phyloP scores from a whole-genome alignment of 2,113 vertebrate species.

The Litocranius walleri region DNA sequence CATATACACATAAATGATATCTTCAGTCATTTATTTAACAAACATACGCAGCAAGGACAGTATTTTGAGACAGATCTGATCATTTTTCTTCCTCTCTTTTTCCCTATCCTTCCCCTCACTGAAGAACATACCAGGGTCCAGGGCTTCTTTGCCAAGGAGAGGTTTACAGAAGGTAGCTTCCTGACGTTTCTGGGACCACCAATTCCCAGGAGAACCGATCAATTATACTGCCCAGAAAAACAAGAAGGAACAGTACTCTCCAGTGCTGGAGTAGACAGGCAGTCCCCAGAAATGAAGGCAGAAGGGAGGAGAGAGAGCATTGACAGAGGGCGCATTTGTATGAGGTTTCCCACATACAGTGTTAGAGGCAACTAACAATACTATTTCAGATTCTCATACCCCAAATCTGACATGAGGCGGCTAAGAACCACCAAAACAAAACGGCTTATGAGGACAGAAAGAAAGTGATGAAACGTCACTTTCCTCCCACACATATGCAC shows the following conservation, averaged over 20 bases:
- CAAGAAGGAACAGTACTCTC: neutral
- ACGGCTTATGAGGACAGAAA: neutral
- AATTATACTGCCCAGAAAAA: neutral
- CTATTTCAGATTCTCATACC: neutral
- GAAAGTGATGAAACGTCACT: neutral
- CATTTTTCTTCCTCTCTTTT: neutral
- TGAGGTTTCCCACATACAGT: neutral
- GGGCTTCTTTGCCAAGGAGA: neutral
- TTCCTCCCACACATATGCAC: rapidly evolving
- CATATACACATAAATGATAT: neutral
- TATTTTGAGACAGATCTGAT: neutral
- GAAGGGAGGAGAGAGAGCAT: neutral
- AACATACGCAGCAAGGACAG: neutral
- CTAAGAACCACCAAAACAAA: neutral
- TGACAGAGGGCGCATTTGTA: neutral
- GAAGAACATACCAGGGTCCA: neutral
- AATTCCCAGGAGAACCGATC: neutral
- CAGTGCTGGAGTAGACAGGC: neutral
- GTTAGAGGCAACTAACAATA: neutral
- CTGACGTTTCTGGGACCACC: neutral
- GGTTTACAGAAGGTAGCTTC: neutral
- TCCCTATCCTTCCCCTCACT: neutral
- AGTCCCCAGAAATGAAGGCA: neutral
- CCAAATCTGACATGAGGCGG: neutral
- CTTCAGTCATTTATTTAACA: neutral